Evolutionary conservation across 2,113 vertebrate species (phyloP).

Genomic region (Megalops atlanticus): DNA sequence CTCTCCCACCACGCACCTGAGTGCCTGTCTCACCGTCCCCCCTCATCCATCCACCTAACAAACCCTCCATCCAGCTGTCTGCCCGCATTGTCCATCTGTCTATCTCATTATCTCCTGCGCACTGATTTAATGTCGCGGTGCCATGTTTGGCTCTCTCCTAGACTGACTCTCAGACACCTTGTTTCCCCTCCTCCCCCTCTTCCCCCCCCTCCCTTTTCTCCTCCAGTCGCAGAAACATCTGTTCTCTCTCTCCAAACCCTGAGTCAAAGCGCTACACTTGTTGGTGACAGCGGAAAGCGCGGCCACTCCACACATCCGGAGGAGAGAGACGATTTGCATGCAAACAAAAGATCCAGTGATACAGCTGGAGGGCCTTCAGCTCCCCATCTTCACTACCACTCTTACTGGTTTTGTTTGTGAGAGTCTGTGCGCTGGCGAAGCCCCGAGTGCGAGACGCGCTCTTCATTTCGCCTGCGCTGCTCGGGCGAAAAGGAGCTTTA

Average conservation of each 20-base stretch:
- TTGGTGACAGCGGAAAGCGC: no score
- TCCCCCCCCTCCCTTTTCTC: not conserved
- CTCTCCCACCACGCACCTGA: not conserved
- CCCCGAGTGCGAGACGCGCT: not conserved
- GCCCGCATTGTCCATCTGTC: conserved; percentile 1
- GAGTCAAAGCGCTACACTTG: not conserved
- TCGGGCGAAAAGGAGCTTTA: conserved; percentile 49
- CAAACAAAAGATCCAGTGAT: not conserved
- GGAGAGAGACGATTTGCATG: not conserved
- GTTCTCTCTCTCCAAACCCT: not conserved
- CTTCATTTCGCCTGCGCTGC: not conserved
- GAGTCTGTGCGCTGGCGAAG: not conserved
- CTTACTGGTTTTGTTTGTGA: not conserved
- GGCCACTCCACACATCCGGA: not conserved
- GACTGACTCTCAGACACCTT: not conserved
- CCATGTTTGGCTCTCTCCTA: not conserved
- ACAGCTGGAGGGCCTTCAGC: not conserved
- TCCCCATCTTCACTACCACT: not conserved
- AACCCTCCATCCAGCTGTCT: conserved; percentile 8
- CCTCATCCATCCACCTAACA: conserved; percentile 4
- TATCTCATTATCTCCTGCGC: not conserved
- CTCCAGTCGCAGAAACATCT: not conserved
- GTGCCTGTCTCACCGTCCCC: not conserved
- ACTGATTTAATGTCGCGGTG: not conserved
- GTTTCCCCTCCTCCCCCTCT: not conserved